Conservation (phyloP, 2,888 invertebrate species). For the Acronicta psi region DNA sequence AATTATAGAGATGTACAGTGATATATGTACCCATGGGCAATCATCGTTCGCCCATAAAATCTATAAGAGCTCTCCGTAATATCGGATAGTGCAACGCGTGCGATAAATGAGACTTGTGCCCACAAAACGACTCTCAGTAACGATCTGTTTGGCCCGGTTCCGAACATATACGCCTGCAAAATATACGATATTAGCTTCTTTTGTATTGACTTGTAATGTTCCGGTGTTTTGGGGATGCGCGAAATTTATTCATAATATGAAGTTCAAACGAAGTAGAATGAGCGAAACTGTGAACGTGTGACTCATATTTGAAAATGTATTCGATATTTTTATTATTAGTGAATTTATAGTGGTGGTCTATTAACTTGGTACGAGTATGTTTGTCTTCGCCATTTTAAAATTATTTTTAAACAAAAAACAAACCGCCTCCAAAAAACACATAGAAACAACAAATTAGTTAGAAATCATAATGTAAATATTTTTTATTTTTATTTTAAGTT, state of each 20-base stretch:
- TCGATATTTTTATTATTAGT: too few relatives aligned
- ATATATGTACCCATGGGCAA: conserved; percentile 82
- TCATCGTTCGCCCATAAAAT: conserved; percentile 66
- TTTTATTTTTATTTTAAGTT: too few relatives aligned
- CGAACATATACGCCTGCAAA: conserved; percentile 30
- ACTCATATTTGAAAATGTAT: too few relatives aligned
- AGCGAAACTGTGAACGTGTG: too few relatives aligned
- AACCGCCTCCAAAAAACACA: too few relatives aligned
- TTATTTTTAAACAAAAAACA: too few relatives aligned
- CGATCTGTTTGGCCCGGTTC: conserved; percentile 51
- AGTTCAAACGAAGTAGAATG: neutral
- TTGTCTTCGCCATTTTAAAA: too few relatives aligned
- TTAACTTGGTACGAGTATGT: too few relatives aligned
- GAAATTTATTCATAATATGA: neutral
- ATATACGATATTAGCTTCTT: conserved; percentile 23
- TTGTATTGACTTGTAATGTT: conserved; percentile 29
- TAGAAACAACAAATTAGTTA: too few relatives aligned
- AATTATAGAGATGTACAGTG: conserved; percentile 76
- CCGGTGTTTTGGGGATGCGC: neutral
- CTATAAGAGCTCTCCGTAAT: conserved; percentile 55
- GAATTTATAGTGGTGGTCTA: too few relatives aligned
- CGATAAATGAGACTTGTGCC: conserved; percentile 62
- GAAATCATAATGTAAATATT: too few relatives aligned
- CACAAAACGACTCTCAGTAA: conserved; percentile 58
- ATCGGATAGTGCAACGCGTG: conserved; percentile 62